Evolutionary conservation across 92 coral and sea anemone species (phyloP).

Genomic region (Parazoanthus swiftii): DNA sequence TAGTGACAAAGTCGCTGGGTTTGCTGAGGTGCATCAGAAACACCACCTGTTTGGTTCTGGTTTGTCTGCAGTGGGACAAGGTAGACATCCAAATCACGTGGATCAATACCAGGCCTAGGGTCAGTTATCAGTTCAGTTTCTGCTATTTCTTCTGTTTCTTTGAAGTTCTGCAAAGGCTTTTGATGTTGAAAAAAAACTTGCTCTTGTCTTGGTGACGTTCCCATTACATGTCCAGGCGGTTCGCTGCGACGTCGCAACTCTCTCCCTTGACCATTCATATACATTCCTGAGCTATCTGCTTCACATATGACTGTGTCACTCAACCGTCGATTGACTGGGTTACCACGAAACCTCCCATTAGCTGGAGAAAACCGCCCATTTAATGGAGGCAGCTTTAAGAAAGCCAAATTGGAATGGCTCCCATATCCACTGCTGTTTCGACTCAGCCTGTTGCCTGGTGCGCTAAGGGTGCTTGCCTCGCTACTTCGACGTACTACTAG

Average conservation of each 20-base stretch:
- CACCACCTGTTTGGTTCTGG: not conserved
- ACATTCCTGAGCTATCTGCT: conserved; percentile 97
- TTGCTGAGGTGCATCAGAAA: conserved; percentile 58
- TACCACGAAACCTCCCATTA: conserved; percentile 43
- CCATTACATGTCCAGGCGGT: conserved; percentile 74
- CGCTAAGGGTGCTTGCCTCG: conserved; percentile 79
- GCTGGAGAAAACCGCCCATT: conserved; percentile 58
- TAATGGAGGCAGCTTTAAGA: conserved; percentile 75
- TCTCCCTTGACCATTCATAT: conserved; percentile 62
- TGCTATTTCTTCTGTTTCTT: conserved; percentile 51
- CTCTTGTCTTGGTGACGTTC: conserved; percentile 54
- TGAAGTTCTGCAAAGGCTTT: conserved; percentile 54
- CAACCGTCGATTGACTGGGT: conserved; percentile 68
- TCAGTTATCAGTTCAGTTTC: conserved; percentile 74
- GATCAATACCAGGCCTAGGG: conserved; percentile 48
- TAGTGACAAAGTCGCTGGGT: conserved; percentile 88
- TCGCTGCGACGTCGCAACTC: conserved; percentile 94
- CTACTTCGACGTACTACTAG: conserved; percentile 70
- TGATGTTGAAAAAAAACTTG: conserved; percentile 49
- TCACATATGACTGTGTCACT: conserved; percentile 98
- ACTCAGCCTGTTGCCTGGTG: conserved; percentile 72
- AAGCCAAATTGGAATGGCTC: conserved; percentile 89
- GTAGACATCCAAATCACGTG: conserved; percentile 75
- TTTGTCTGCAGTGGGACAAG: conserved; percentile 56
- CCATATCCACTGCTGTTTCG: conserved; percentile 99